Percentiles rank a stretch among this genome's conserved stretches.
phyloP scores from a whole-genome alignment of 1,140 invertebrate species.

The Frieseomelitta varia region DNA sequence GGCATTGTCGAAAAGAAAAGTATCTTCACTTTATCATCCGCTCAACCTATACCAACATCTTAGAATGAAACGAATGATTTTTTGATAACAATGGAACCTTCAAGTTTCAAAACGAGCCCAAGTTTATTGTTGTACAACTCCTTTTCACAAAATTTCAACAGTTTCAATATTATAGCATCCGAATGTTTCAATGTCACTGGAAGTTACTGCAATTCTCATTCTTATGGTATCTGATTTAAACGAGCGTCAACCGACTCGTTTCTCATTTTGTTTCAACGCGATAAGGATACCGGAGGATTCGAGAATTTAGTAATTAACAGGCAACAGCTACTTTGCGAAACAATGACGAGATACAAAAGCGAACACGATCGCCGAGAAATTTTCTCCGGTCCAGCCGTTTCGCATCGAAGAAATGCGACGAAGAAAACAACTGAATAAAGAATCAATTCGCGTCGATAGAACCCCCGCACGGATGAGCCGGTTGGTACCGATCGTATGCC shows the following conservation, averaged over 20 bases:
- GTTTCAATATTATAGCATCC: no score
- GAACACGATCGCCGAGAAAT: not conserved
- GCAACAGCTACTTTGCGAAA: not conserved
- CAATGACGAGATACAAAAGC: not conserved
- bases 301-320: not conserved
- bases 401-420: constrained; percentile 28
- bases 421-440: constrained; percentile 45
- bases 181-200: no score
- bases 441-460: constrained; percentile 57
- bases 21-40: no score
- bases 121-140: no score
- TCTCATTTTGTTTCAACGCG: not conserved
- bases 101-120: no score
- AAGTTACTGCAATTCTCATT: no score
- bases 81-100: no score
- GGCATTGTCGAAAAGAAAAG: no score
- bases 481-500: constrained; percentile 25
- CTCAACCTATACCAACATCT: no score
- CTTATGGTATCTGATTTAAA: no score
- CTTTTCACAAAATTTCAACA: no score
- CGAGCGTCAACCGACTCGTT: not conserved
- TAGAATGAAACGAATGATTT: no score
- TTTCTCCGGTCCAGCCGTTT: constrained; percentile 33
- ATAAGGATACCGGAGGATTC: not conserved
- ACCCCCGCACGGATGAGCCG: constrained; percentile 40